Percentiles rank a stretch among this genome's conserved stretches.
Conservation (phyloP, 1,140 invertebrate species). For the Anoplolepis gracilipes region DNA sequence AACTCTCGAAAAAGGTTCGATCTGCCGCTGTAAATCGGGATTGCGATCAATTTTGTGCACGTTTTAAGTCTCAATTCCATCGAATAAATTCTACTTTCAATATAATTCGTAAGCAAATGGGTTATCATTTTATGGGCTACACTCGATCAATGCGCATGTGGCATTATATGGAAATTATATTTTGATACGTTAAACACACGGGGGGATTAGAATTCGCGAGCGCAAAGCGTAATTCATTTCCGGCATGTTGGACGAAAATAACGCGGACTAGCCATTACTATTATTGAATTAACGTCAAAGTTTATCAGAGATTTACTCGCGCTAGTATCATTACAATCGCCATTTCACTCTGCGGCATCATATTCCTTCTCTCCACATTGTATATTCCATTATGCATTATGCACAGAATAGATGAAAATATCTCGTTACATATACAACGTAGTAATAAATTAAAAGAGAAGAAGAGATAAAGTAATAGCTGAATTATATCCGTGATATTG, state of each 20-base stretch:
- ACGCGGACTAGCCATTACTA: constrained; percentile 48
- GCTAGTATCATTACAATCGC: constrained; percentile 39
- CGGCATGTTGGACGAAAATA: constrained; percentile 38
- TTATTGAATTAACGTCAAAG: constrained; percentile 58
- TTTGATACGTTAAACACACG: constrained; percentile 42
- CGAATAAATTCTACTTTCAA: constrained; percentile 48
- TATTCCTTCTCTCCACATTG: not conserved
- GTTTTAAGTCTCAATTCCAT: constrained; percentile 22
- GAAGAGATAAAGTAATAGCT: constrained; percentile 7
- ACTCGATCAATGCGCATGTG: not conserved
- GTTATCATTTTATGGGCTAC: constrained; percentile 55
- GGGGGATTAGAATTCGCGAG: constrained; percentile 9
- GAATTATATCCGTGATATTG: constrained; percentile 24
- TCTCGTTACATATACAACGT: constrained; percentile 12
- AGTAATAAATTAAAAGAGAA: constrained; percentile 21
- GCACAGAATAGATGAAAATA: constrained; percentile 31
- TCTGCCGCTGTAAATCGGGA: constrained; percentile 24
- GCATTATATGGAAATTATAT: constrained; percentile 48
- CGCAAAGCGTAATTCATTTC: constrained; percentile 48
- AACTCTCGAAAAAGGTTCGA: not conserved
- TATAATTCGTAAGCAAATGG: constrained; percentile 46
- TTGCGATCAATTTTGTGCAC: not conserved
- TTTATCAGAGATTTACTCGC: constrained; percentile 48
- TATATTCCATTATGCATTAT: constrained; percentile 38
- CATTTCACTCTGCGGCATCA: constrained; percentile 24